These are phyloP conservation scores for Rana temporaria DNA, from an alignment of 2,113 vertebrate species.

Conservation along the genomic window DNA sequence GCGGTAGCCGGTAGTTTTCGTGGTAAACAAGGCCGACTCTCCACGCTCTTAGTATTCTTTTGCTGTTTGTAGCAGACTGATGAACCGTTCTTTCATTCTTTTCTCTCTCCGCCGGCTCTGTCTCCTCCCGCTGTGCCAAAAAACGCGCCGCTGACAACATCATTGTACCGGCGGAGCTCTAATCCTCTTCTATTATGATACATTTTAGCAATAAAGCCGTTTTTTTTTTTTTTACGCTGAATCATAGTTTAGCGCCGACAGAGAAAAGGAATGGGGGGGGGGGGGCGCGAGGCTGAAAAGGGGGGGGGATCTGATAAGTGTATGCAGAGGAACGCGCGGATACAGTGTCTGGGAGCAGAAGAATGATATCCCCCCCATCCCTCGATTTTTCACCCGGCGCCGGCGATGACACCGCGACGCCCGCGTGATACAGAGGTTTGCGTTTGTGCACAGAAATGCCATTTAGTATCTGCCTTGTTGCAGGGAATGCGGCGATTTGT, in stretches of 20 bases:
- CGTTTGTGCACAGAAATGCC: constrained; percentile 5
- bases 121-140: constrained; percentile 61
- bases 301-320: constrained; percentile 46
- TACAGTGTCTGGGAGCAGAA: constrained; percentile 42
- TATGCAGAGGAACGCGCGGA: constrained; percentile 35
- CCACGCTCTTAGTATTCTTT: constrained; percentile 28
- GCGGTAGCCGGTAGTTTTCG: too few species aligned
- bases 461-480: constrained; percentile 8
- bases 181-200: constrained; percentile 60
- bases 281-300: constrained; percentile 39
- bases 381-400: constrained; percentile 20
- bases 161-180: constrained; percentile 61
- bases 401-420: constrained; percentile 25
- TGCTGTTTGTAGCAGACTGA: neutral
- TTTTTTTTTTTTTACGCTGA: constrained; percentile 53
- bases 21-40: neutral
- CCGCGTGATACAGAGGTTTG: constrained; percentile 28
- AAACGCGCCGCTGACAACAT: constrained; percentile 61
- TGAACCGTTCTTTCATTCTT: constrained; percentile 13
- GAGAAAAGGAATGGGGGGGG: constrained; percentile 58
- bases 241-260: constrained; percentile 60
- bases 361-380: constrained; percentile 44
- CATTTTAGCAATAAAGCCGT: constrained; percentile 61
- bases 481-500: constrained; percentile 1
- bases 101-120: neutral